Base-by-base conservation (phyloP, 2,888 invertebrate species). In the Drosophila greeni region DNA sequence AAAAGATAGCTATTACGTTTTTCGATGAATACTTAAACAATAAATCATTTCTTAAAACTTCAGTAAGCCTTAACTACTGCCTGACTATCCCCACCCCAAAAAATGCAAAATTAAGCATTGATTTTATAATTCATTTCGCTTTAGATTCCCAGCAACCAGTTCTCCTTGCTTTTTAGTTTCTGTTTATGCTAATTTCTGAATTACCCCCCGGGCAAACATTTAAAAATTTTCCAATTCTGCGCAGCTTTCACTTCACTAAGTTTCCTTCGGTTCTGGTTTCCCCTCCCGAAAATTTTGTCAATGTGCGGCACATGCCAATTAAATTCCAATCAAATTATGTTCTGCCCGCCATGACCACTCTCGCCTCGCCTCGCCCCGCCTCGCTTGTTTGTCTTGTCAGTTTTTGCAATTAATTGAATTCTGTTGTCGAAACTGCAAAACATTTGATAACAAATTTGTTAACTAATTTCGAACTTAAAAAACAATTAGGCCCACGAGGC, bases 391-490 rank as follows among this genome's bases (percentile, higher is more conserved):
- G 73, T 60, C 64, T 71, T 82, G 81, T 81, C 78, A 78, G 82
- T 76, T 81, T 82, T 75, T 47, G 79, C 79, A 82, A 82, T 84
- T 85, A 85, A 84, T 82, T 84, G 79, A 82, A 85, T 84, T 82
- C 75, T 74, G 74, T 76, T 77, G 80, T 81, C 66, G 76, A 73
- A 85, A 81, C 82, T 82, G 84, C 73, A 84, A 62, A 84, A 84
- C 82, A 84, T 82, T 84, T 85, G 82, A 82, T 84, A 84, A 84
- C 84, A 85, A 84, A 84, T 85, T 84, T 78, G 84, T 84, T 84
- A 84, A 84, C 77, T 82, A 84, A 82, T 85, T 85, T 85, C 76
- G 81, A 85, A 83, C 83, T 84, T 82, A 76, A 82, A 84, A 84
- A 84, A 82, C 85, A 84, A 84, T 84, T 85, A 77, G 74, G 80